Conservation (phyloP, 1,140 invertebrate genomes). For the Babylonia areolata region DNA sequence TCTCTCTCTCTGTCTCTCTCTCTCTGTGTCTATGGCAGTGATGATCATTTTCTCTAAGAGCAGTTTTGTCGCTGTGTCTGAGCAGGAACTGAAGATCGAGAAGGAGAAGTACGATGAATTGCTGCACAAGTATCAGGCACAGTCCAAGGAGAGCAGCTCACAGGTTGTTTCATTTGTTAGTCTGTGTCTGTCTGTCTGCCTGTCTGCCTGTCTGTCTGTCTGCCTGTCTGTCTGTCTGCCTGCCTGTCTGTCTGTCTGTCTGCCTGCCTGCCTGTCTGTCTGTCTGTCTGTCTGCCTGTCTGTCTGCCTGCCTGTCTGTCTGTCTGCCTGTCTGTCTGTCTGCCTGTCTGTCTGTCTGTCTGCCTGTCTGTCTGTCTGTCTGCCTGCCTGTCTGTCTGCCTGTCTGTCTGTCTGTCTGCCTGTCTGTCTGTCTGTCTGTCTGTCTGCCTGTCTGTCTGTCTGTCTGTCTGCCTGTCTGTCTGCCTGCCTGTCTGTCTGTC, state of each 20-base stretch:
- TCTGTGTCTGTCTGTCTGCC: background rate
- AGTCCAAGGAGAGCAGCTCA: constrained; percentile 61
- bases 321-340: no score
- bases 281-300: background rate
- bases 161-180: constrained; percentile 58
- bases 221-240: background rate
- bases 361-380: background rate
- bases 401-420: no score
- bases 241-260: background rate
- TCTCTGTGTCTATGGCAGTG: no score
- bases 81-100: constrained; percentile 70
- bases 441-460: background rate
- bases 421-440: background rate
- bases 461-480: no score
- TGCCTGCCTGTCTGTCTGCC: background rate
- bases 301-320: background rate
- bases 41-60: background rate
- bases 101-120: constrained; percentile 72
- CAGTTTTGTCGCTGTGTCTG: constrained; percentile 10
- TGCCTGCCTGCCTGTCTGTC: no score
- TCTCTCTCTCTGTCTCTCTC: no score
- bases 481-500: background rate
- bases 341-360: no score
- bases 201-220: no score
- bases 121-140: constrained; percentile 62